Percentiles rank a stretch among this genome's conserved stretches.
Conservation (phyloP, 2,113 vertebrate species). For the Oncorhynchus tshawytscha region DNA sequence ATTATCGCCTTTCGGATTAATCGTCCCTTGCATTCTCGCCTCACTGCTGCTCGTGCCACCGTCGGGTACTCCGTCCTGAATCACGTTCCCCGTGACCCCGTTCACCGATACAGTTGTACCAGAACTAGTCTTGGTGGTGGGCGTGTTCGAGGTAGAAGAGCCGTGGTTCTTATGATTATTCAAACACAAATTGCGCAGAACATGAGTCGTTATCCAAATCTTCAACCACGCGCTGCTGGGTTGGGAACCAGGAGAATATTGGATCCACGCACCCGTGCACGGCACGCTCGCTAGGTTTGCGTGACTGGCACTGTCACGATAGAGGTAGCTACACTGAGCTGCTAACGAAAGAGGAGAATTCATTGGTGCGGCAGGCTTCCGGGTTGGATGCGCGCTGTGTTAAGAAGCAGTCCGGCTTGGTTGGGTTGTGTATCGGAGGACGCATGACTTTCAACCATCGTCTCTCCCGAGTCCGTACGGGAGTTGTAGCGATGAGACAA, state of each 20-base stretch:
- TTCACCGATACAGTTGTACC: too few species aligned
- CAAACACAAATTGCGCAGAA: neutral
- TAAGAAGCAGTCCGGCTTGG: too few species aligned
- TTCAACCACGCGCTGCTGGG: neutral
- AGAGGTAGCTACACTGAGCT: neutral
- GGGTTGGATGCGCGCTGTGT: too few species aligned
- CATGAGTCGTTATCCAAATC: neutral
- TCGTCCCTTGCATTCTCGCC: slow-evolving; percentile 34
- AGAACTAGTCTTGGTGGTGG: neutral
- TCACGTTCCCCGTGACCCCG: too few species aligned
- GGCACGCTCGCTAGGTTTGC: neutral
- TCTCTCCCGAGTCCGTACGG: too few species aligned
- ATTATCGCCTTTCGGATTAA: slow-evolving; percentile 18
- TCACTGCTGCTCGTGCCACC: neutral
- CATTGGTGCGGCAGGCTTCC: too few species aligned
- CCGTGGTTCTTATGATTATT: neutral
- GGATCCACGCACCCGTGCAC: neutral
- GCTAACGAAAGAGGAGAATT: neutral
- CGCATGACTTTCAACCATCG: too few species aligned
- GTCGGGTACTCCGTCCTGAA: neutral
- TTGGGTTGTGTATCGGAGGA: too few species aligned
- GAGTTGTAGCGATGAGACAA: too few species aligned
- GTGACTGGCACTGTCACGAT: neutral
- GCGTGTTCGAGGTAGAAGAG: neutral
- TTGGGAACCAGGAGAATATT: neutral